A percentile compares a stretch with the other conserved stretches of the same genome.
These are phyloP conservation scores for Ardeotis arabs DNA, from an alignment of 2,113 vertebrate genomes.

Conservation along the genomic window DNA sequence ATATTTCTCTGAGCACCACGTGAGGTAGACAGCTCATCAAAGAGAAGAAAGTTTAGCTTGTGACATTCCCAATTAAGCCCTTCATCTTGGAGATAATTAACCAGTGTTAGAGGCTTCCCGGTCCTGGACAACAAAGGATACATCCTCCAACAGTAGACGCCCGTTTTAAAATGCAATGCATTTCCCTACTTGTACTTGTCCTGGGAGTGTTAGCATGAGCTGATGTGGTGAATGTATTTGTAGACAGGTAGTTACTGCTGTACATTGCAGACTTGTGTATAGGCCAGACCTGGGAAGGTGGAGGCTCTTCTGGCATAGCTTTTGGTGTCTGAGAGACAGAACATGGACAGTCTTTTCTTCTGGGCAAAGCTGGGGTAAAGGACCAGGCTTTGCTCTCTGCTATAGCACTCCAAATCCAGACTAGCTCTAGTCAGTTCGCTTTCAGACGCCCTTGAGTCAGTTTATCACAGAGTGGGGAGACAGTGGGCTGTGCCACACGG, in stretches of 20 bases:
- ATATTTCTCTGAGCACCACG: slow-evolving; percentile 67
- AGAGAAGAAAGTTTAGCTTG: slow-evolving; percentile 60
- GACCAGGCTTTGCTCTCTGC: not conserved
- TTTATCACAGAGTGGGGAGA: not conserved
- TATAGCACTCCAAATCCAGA: not conserved
- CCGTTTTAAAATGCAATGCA: not conserved
- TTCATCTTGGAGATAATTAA: slow-evolving; percentile 63
- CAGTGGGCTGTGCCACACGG: not conserved
- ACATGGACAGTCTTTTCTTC: not conserved
- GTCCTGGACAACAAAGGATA: slow-evolving; percentile 67
- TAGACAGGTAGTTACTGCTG: not conserved
- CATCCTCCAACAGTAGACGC: not conserved
- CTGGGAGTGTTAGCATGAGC: not conserved
- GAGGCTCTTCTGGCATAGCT: not conserved
- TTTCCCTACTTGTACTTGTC: not conserved
- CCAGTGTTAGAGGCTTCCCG: slow-evolving; percentile 52
- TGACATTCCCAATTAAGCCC: slow-evolving; percentile 61
- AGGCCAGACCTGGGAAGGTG: not conserved
- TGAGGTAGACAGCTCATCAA: slow-evolving; percentile 67
- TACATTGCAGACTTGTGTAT: not conserved
- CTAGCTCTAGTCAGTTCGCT: not conserved
- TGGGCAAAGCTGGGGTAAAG: not conserved
- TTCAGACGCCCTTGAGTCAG: not conserved
- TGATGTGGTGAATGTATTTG: not conserved
- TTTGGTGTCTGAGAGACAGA: not conserved